A percentile compares a stretch with the other conserved stretches of the same genome.
phyloP scores from a whole-genome alignment of 2,113 vertebrate species.

The Tapirus terrestris region DNA sequence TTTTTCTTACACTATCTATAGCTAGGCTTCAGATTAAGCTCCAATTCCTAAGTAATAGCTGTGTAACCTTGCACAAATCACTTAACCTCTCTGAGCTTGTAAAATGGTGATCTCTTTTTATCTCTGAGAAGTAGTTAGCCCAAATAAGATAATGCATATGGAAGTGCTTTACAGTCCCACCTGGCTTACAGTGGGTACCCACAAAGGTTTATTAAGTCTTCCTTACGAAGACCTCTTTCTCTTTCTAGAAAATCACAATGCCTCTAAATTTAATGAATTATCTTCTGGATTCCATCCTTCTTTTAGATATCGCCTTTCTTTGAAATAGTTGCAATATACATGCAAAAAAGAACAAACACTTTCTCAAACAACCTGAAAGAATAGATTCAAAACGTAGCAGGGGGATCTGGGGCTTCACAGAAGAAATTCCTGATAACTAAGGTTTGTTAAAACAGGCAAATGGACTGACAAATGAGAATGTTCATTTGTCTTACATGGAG shows the following conservation, averaged over 20 bases:
- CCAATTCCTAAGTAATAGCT: conserved; percentile 39
- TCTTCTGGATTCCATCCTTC: background rate
- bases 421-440: background rate
- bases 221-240: conserved; percentile 44
- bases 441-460: conserved; percentile 8
- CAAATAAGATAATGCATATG: conserved; percentile 19
- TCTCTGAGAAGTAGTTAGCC: background rate
- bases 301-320: background rate
- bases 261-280: conserved; percentile 39
- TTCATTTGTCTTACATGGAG: background rate
- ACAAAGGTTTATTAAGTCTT: conserved; percentile 26
- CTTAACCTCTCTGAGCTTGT: conserved; percentile 47
- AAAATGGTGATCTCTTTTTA: background rate
- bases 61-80: conserved; percentile 41
- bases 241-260: conserved; percentile 39
- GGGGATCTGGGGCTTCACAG: background rate
- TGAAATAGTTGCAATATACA: background rate
- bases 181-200: background rate
- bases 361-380: conserved; percentile 7
- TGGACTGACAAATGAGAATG: background rate
- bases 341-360: background rate
- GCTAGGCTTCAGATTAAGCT: background rate
- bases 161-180: background rate
- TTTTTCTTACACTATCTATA: conserved; percentile 30
- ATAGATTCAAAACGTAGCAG: background rate